Evolutionary conservation across 2,797 vertebrate genomes (phyloP).

Genomic region (Rousettus madagascariensis): DNA sequence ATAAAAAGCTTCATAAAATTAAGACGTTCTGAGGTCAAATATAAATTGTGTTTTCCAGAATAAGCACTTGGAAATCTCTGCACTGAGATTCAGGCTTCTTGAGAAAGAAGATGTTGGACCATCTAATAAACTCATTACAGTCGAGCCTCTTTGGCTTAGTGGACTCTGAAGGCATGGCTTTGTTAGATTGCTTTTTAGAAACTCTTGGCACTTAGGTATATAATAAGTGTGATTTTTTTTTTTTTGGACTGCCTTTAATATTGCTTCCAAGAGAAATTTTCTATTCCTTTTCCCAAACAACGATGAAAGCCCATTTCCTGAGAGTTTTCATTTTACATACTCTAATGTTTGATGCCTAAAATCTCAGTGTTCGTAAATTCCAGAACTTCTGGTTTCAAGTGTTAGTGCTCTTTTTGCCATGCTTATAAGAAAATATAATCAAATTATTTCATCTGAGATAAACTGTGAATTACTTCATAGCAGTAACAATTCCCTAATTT

Average conservation of each 20-base stretch:
- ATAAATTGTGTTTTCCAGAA: constrained; percentile 2
- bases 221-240: background rate
- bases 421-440: background rate
- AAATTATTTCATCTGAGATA: background rate
- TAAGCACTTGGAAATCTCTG: background rate
- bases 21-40: constrained; percentile 42
- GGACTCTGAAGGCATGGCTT: background rate
- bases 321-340: background rate
- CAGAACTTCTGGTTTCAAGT: background rate
- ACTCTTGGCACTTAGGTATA: background rate
- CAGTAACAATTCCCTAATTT: background rate
- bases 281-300: background rate
- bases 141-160: background rate
- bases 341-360: background rate
- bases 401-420: background rate
- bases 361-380: background rate
- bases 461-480: background rate
- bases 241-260: background rate
- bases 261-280: constrained; percentile 12
- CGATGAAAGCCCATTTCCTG: background rate
- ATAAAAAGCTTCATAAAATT: constrained; percentile 37
- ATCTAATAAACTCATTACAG: background rate
- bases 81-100: background rate
- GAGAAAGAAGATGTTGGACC: background rate
- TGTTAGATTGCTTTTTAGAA: constrained; percentile 33